These are phyloP conservation scores for Matsumurasca onukii DNA, from an alignment of 1,140 invertebrate genomes.

Conservation along the genomic window DNA sequence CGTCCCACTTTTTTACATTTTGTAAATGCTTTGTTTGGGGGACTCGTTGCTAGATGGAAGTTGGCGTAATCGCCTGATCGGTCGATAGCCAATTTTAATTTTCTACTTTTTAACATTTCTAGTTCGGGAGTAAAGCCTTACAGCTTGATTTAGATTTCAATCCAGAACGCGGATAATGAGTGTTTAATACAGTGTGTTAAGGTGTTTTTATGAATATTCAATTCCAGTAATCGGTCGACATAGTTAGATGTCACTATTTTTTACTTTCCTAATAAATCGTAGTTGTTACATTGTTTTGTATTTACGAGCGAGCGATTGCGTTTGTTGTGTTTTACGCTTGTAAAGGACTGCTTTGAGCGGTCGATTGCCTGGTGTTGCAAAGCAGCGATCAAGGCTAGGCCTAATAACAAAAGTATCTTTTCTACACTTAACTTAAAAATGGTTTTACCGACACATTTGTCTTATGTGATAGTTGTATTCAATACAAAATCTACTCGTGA, in stretches of 20 bases:
- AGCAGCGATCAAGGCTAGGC: slow-evolving; percentile 24
- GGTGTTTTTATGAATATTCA: slow-evolving; percentile 29
- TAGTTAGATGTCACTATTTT: slow-evolving; percentile 32
- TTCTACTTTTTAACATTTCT: slow-evolving; percentile 34
- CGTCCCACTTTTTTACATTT: slow-evolving; percentile 33
- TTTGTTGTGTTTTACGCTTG: slow-evolving; percentile 35
- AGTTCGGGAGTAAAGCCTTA: slow-evolving; percentile 32
- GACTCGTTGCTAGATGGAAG: too few relatives aligned
- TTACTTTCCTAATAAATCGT: slow-evolving; percentile 30
- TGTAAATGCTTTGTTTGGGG: slow-evolving; percentile 29
- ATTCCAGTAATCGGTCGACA: slow-evolving; percentile 32
- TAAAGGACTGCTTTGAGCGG: slow-evolving; percentile 30
- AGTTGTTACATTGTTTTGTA: slow-evolving; percentile 33
- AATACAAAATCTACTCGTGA: slow-evolving; percentile 35
- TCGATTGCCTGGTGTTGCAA: slow-evolving; percentile 29
- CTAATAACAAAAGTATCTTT: slow-evolving; percentile 32
- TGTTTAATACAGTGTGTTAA: slow-evolving; percentile 29
- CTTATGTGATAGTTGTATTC: slow-evolving; percentile 36
- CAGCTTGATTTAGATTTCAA: slow-evolving; percentile 33
- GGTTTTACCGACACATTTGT: slow-evolving; percentile 32
- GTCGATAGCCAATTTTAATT: slow-evolving; percentile 30
- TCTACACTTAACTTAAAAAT: slow-evolving; percentile 28
- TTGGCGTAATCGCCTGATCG: neutral
- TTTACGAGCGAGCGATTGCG: slow-evolving; percentile 31
- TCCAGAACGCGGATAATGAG: slow-evolving; percentile 24